These are phyloP conservation scores for Alligator mississippiensis DNA, from an alignment of 2,113 vertebrate species.

Conservation along the genomic window DNA sequence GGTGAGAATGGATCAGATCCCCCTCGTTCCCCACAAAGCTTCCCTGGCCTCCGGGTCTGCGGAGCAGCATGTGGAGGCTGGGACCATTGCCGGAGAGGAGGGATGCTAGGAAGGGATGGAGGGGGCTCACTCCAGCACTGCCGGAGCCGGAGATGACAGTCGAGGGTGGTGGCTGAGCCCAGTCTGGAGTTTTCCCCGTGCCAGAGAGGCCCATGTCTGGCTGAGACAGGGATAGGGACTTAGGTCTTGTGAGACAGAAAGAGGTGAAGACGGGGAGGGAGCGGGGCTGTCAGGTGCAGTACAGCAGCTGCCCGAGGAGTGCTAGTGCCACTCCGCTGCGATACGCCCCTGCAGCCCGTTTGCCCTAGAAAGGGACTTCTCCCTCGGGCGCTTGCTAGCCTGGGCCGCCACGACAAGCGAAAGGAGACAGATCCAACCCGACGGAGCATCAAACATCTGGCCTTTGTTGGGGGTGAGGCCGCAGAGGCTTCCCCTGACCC, in stretches of 20 bases:
- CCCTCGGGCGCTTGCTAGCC: no score
- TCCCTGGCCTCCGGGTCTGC: background rate
- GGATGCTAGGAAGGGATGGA: background rate
- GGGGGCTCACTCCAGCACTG: background rate
- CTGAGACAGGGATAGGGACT: background rate
- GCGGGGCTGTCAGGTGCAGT: no score
- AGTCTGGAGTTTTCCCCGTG: background rate
- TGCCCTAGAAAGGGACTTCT: no score
- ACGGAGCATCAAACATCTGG: background rate
- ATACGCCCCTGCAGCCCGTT: no score
- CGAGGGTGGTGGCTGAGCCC: background rate
- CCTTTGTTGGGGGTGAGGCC: background rate
- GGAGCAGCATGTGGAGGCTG: background rate
- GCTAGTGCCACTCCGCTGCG: no score
- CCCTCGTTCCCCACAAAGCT: background rate
- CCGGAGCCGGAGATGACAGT: background rate
- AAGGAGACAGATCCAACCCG: background rate
- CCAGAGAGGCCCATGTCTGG: background rate
- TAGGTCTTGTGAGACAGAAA: background rate
- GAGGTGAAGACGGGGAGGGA: background rate
- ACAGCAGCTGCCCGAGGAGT: no score
- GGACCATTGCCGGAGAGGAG: background rate
- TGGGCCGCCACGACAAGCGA: background rate
- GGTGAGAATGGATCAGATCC: no score
- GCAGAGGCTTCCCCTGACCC: background rate